Evolutionary conservation across 2,113 vertebrate species (phyloP).

Genomic region (Poicephalus meyeri): DNA sequence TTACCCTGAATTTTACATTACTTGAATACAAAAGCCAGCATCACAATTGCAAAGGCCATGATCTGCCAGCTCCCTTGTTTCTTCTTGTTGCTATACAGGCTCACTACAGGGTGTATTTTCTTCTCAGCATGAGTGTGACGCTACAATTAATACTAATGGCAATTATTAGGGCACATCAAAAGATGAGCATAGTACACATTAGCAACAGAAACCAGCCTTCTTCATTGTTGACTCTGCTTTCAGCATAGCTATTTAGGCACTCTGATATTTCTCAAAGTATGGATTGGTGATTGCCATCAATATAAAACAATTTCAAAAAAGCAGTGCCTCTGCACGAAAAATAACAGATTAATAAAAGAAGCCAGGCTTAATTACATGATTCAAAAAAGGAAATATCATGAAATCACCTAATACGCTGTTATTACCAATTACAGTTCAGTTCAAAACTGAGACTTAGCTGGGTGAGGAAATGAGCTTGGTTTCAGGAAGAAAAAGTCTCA

Average conservation of each 20-base stretch:
- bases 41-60: not conserved
- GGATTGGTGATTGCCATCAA: not conserved
- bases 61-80: not conserved
- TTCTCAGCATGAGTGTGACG: not conserved
- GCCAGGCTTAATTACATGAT: not conserved
- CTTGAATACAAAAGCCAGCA: not conserved
- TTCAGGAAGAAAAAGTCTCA: not conserved
- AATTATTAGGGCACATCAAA: constrained; percentile 21
- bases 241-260: not conserved
- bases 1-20: not conserved
- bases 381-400: not conserved
- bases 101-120: not conserved
- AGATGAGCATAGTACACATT: not conserved
- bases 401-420: not conserved
- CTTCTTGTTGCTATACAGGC: not conserved
- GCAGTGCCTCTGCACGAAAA: not conserved
- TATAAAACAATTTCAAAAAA: not conserved
- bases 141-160: constrained; percentile 10
- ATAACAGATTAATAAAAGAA: not conserved
- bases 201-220: constrained; percentile 1
- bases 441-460: not conserved
- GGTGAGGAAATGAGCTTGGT: not conserved
- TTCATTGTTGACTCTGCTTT: not conserved
- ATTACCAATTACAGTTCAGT: not conserved
- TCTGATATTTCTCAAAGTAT: not conserved